phyloP scores from a whole-genome alignment of 2,888 invertebrate genomes.

The Lucinisca nassula region DNA sequence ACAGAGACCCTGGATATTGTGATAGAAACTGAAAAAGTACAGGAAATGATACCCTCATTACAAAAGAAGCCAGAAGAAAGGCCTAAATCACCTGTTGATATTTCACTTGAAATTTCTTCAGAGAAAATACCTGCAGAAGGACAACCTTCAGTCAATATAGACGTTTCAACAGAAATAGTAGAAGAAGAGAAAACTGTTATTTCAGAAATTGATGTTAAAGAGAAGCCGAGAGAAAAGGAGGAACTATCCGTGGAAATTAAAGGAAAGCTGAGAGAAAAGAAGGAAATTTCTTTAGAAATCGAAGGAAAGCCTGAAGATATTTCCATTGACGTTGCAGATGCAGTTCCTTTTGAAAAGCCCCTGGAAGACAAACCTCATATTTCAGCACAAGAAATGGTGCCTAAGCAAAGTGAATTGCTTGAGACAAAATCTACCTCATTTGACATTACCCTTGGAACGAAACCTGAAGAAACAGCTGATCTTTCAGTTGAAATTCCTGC shows the following conservation, averaged over 20 bases:
- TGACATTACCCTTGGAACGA: constrained; percentile 9
- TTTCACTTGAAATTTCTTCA: constrained; percentile 46
- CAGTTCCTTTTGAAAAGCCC: constrained; percentile 26
- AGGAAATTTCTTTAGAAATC: too few species aligned
- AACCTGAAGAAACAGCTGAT: neutral
- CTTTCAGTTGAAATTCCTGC: neutral
- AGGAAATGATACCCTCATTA: neutral
- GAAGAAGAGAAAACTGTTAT: constrained; percentile 63
- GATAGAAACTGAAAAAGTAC: neutral
- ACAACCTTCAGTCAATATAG: constrained; percentile 26
- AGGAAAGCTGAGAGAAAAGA: constrained; percentile 7
- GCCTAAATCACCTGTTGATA: constrained; percentile 45
- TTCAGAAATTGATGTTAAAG: constrained; percentile 2
- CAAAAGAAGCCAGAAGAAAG: constrained; percentile 25
- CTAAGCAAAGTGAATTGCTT: neutral
- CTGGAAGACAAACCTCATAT: constrained; percentile 26
- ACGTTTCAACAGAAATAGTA: constrained; percentile 50
- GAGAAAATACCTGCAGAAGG: constrained; percentile 67
- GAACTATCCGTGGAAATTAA: neutral
- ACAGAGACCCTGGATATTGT: constrained; percentile 30
- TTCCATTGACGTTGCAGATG: neutral
- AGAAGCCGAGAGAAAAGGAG: neutral
- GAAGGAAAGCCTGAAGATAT: neutral
- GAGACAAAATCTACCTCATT: constrained; percentile 12
- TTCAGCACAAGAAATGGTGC: constrained; percentile 5